Base-by-base conservation (phyloP, 2,797 vertebrate species). In the Coendou prehensilis region DNA sequence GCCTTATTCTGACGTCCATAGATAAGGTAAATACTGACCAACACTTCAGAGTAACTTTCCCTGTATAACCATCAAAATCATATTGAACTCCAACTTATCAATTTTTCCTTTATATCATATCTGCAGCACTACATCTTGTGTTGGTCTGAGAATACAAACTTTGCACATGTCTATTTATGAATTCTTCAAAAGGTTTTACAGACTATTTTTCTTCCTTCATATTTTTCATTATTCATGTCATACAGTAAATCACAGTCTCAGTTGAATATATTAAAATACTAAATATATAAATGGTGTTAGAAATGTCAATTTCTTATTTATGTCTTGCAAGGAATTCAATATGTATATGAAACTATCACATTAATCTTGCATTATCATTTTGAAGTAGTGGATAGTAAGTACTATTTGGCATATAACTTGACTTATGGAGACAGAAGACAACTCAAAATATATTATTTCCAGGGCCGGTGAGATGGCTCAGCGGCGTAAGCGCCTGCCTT, bases 281-380 rank as follows among this genome's bases (percentile, higher is more conserved):
- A 63, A 80, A 90, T 17, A 56, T 14, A 76, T 37, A 76, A 20
- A 30, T 69, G 41, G 6, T 47, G 6, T 93, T 94, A 84, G 85
- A 59, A 90, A 88, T 69, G 22, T 50, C 41, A 61, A 64, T 83
- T 22, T 4, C 63, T 85, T 91, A 6, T 71, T 86, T 95, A 83
- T 83, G 63, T 91, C 28, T 91, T 91, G 9, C 3, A 61, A 64
- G 30, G 1, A 88, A 76, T 47, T 84, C 41, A 88, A 73, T 73
- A 3, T 88, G 0, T 15, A 59, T 78, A 75, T n/a, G 7, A 85
- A 95, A 94, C 22, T 73, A 47, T 11, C 28, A 91, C 13, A 93
- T 88, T 86, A 93, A 93, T 73, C 45, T 78, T 95, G 6, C 7
- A 81, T 52, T 96, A 73, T 28, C 56, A 82, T 3, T 82, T 94